Percentiles rank a stretch among this genome's conserved stretches.
Conservation (phyloP, 2,113 vertebrate species). For the Bambusicola thoracicus region DNA sequence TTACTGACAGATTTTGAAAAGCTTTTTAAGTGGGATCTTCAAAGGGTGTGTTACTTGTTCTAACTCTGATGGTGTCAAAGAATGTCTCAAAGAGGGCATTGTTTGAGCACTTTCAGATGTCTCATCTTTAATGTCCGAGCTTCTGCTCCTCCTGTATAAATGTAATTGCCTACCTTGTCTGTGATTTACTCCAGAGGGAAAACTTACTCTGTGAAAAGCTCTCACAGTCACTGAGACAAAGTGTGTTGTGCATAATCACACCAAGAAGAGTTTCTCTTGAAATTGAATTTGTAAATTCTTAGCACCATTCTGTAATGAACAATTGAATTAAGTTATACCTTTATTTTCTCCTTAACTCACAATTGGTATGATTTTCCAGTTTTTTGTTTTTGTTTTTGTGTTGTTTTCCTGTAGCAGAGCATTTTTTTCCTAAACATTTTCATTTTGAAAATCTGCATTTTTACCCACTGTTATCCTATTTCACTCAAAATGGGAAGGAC, state of each 20-base stretch:
- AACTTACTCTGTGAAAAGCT: neutral
- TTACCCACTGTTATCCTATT: neutral
- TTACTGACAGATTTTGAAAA: constrained; percentile 50
- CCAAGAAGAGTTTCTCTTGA: neutral
- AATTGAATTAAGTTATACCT: neutral
- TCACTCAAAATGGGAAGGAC: neutral
- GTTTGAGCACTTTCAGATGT: constrained; percentile 45
- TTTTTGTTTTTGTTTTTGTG: neutral
- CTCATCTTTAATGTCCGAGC: constrained; percentile 43
- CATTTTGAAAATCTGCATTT: neutral
- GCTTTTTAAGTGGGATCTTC: constrained; percentile 56
- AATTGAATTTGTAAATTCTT: neutral
- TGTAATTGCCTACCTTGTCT: neutral
- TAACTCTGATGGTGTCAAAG: constrained; percentile 40
- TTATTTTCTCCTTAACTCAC: neutral
- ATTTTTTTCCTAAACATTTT: neutral
- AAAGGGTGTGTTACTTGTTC: constrained; percentile 40
- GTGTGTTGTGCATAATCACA: constrained; percentile 1
- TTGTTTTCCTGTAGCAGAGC: neutral
- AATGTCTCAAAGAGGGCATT: constrained; percentile 51
- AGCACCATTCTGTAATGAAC: neutral
- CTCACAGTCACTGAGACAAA: neutral
- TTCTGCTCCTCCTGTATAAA: constrained; percentile 10
- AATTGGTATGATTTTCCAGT: neutral
- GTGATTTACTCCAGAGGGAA: neutral